Evolutionary conservation across 2,113 vertebrate genomes (phyloP).

Genomic region (Paratilapia polleni): DNA sequence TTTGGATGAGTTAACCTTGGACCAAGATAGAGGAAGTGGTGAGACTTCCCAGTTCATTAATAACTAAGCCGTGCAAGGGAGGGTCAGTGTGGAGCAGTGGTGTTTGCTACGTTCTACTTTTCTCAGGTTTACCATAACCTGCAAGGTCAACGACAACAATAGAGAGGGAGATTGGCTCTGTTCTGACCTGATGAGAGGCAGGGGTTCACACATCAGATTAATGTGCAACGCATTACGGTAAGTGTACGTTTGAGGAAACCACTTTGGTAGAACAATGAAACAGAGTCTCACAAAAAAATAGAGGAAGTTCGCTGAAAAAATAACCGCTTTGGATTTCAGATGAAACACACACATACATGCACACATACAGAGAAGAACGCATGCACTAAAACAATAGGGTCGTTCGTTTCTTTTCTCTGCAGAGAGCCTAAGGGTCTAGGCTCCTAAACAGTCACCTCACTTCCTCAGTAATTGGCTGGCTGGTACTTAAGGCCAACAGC

Average conservation of each 20-base stretch:
- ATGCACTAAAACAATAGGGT: slow-evolving; percentile 58
- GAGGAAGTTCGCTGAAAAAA: slow-evolving; percentile 71
- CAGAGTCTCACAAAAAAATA: slow-evolving; percentile 38
- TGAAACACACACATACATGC: slow-evolving; percentile 19
- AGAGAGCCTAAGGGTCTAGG: slow-evolving; percentile 58
- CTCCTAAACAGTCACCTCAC: slow-evolving; percentile 70
- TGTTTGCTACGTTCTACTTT: slow-evolving; percentile 51
- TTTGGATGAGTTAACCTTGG: slow-evolving; percentile 60
- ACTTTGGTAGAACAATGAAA: slow-evolving; percentile 75
- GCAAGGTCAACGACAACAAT: slow-evolving; percentile 73
- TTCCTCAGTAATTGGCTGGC: slow-evolving; percentile 80
- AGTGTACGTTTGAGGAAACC: slow-evolving; percentile 71
- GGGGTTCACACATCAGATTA: slow-evolving; percentile 62
- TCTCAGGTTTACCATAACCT: slow-evolving; percentile 65
- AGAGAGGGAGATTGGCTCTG: slow-evolving; percentile 40
- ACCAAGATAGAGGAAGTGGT: slow-evolving; percentile 52
- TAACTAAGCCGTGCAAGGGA: slow-evolving; percentile 37
- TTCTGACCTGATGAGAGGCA: slow-evolving; percentile 65
- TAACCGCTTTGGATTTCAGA: slow-evolving; percentile 38
- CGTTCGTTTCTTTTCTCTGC: slow-evolving; percentile 44
- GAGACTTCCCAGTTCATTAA: slow-evolving; percentile 66
- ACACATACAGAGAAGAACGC: slow-evolving; percentile 36
- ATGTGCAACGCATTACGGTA: slow-evolving; percentile 64
- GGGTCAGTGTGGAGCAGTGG: slow-evolving; percentile 38
- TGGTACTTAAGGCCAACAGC: slow-evolving; percentile 85